Base-by-base conservation (phyloP, 2,113 vertebrate species). In the Tetrao urogallus region DNA sequence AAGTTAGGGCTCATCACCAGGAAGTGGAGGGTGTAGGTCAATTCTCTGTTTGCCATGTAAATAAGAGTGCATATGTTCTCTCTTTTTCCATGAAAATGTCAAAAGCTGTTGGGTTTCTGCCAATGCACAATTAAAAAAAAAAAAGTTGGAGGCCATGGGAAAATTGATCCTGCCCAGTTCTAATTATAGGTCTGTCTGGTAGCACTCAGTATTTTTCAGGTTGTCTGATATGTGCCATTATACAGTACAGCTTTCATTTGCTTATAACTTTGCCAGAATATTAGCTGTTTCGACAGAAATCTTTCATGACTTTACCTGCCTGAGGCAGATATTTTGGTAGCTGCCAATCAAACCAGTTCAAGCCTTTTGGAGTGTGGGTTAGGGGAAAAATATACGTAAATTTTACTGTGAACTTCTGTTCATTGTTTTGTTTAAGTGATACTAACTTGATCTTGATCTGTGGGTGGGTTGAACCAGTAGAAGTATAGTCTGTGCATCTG, bases 181-280 rank as follows among this genome's bases (percentile, higher is more conserved):
- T 90, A 88, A 93, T 95, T 90, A 93, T 94, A 93, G 43, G 20
- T 74, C 86, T 92, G 90, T 79, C 77, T 94, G 77, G 95, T 94
- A 94, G 52, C 65, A 65, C 69, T 88, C 47, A 3, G 1, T 83
- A 42, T 88, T 94, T 88, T 75, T 81, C 88, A 92, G 76, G 76
- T 90, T 13, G 52, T 77, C 82, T 88, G 83, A 93, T 83, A 93
- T 50, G 65, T 78, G 57, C 30, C 25, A 72, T 90, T 92, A 78
- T 78, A 86, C 43, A 77, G 74, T 67, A 77, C 28, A 71, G 28
- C 86, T 94, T 93, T 93, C 72, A 88, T 86, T 52, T 81, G 57
- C 47, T 86, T 86, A 76, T 66, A 80, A 40, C 47, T 81, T 66
- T 80, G 42, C 13, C 76, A 96, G 90, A 90, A 71, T 20, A 90